A percentile compares a stretch with the other conserved stretches of the same genome.
Conservation (phyloP, 2,113 vertebrate genomes). For the Mystacornis crossleyi region DNA sequence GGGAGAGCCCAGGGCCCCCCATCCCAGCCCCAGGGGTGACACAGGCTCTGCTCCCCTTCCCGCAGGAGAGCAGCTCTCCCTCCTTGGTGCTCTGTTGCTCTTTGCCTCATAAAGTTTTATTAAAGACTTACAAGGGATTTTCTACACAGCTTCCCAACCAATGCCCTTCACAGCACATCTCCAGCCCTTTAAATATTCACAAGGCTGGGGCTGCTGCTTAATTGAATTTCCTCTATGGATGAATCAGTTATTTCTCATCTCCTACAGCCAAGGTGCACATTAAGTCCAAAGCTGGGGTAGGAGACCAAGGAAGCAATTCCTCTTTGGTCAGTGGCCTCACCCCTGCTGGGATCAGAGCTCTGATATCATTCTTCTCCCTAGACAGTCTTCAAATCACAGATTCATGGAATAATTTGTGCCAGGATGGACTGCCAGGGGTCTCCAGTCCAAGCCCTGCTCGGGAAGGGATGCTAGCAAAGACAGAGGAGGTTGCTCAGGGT, state of each 20-base stretch:
- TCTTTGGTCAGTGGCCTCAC: neutral
- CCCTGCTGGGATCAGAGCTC: neutral
- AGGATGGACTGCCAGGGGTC: neutral
- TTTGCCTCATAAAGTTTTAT: neutral
- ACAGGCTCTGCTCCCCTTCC: neutral
- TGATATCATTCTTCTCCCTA: neutral
- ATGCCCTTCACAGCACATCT: slow-evolving; percentile 35
- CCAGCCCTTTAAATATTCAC: slow-evolving; percentile 36
- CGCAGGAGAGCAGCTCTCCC: neutral
- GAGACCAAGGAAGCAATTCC: neutral
- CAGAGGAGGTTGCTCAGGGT: neutral
- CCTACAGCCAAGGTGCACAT: neutral
- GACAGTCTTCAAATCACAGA: neutral
- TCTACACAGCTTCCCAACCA: neutral
- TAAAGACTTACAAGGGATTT: slow-evolving; percentile 19
- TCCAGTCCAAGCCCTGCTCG: neutral
- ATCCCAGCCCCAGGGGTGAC: neutral
- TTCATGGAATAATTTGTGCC: neutral
- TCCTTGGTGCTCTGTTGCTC: neutral
- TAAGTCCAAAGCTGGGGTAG: neutral
- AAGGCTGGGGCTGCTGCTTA: neutral
- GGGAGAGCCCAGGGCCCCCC: no score
- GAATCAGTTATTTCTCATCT: slow-evolving; percentile 12
- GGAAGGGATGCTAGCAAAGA: neutral
- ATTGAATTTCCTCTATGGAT: slow-evolving; percentile 30